Evolutionary conservation across 2,113 vertebrate species (phyloP), one percentile per base, ranked within the genome.

Genomic region (Oryzias celebensis): DNA sequence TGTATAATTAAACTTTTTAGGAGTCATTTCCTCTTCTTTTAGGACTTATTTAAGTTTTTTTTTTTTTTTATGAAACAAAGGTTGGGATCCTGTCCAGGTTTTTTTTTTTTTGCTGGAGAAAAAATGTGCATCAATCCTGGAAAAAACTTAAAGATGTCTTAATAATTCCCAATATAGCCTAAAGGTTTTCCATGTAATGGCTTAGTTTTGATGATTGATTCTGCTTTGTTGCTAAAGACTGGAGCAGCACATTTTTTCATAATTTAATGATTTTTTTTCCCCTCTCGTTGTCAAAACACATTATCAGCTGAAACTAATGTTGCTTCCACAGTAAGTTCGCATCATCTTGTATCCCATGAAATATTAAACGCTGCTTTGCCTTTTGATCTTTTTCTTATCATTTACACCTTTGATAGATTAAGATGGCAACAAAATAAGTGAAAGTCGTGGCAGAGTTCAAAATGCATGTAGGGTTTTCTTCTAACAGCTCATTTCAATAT

Each of bases 261-360:
- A 36, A 36, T 36, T 36, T 36, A 2, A 36, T 12, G 10, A 36
- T 36, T 36, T 36, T 36, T 36, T 12, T 12, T 10, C 36, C 26
- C 36, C 65, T 62, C 31, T 57, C 24, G 67, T 66, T 63, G 63
- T 85, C 81, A 61, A 62, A 59, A 50, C 58, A 20, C 77, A 73
- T 81, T 84, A 90, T 89, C 49, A 72, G 86, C 85, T 63, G 65
- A 62, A 73, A 72, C 82, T 54, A 43, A 65, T 73, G 81, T 68
- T 45, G n/a, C 59, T 50, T 68, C 66, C 18, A 7, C 63, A 15
- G 59, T 54, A 61, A 66, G 77, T 59, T 59, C 48, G 7, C 66
- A 47, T 69, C 72, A 83, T 78, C 82, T 85, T 77, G 61, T 68
- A 31, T 36, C n/a, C 15, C 42, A 84, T 86, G 71, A 81, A 90